Evolutionary conservation across 2,113 vertebrate genomes (phyloP), one percentile per base, ranked within the genome.

Genomic region (Cephalopholis sonnerati): DNA sequence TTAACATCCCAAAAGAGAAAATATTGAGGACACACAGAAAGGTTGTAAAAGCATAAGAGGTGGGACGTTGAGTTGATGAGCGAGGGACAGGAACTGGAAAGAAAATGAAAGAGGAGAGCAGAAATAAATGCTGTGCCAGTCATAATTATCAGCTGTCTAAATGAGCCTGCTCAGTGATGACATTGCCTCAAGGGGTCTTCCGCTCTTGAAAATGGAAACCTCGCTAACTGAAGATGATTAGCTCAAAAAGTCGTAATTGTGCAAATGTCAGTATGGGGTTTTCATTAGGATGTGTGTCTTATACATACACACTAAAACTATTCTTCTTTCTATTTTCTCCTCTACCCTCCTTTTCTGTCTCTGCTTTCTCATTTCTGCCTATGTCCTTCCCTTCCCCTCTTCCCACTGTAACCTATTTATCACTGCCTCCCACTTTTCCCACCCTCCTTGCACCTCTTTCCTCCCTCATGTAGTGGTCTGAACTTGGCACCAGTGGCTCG

Each of bases 401-500:
- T n/a, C 61, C 48, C 25, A 41, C 27, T 11, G 1, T 69, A 70
- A 78, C 77, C 51, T 36, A 78, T 87, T 79, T 65, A 64, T 86
- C 85, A 83, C 61, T 85, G 58, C 55, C 79, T 81, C 20, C 16
- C 41, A 4, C 22, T 36, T n/a, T 7, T 36, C 32, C 32, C 48
- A 18, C 51, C 71, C 39, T 66, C 75, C 27, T 48, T 54, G 27
- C 44, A 15, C 53, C 64, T 67, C 36, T 6, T 27, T 55, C 46
- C 36, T 68, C 59, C 36, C 80, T 79, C 86, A 7, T 89, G 2
- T 93, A 99, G 98, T 41, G 98, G 98, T n/a, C 95, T 99, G 82
- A 98, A 98, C 89, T 94, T 99, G 75, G 97, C 98, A 2, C 96
- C 98, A 0, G 96, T 99, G 62, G 96, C 97, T 36, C 96, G 98